Percentiles rank a stretch among this genome's conserved stretches.
Evolutionary conservation across 2,888 invertebrate species (phyloP).

Genomic region (Drosophila pseudotakahashii): DNA sequence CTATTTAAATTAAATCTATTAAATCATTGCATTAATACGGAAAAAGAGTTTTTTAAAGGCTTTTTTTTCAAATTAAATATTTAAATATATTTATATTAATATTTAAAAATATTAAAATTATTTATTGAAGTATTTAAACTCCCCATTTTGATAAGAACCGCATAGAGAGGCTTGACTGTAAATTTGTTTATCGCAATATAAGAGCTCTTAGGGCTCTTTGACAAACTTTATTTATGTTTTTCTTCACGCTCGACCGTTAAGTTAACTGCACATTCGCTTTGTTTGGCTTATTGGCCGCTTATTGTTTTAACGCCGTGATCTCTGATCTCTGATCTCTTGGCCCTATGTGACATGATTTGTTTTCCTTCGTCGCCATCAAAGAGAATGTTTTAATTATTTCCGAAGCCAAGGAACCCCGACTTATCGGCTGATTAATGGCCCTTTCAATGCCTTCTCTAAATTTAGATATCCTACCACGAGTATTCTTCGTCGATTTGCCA

Average conservation of each 20-base stretch:
- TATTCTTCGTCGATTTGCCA: constrained; percentile 24
- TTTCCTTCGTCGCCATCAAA: constrained; percentile 45
- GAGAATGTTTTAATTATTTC: constrained; percentile 63
- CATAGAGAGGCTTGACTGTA: constrained; percentile 10
- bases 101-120: too few relatives aligned
- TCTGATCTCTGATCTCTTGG: constrained; percentile 36
- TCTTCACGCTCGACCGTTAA: constrained; percentile 77
- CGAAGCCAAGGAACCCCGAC: constrained; percentile 5
- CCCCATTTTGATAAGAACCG: too few relatives aligned
- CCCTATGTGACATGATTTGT: constrained; percentile 66
- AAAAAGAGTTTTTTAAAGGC: too few relatives aligned
- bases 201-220: constrained; percentile 30
- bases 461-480: constrained; percentile 17
- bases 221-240: constrained; percentile 69
- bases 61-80: too few relatives aligned
- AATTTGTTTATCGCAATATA: constrained; percentile 34
- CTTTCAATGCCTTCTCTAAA: constrained; percentile 23
- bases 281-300: constrained; percentile 70
- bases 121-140: too few relatives aligned
- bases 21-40: too few relatives aligned
- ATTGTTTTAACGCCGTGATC: constrained; percentile 70
- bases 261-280: constrained; percentile 79
- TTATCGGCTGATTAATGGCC: constrained; percentile 31
- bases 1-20: too few relatives aligned
- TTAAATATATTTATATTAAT: too few relatives aligned